Evolutionary conservation across 2,113 vertebrate genomes (phyloP).

Genomic region (Pituophis catenifer): DNA sequence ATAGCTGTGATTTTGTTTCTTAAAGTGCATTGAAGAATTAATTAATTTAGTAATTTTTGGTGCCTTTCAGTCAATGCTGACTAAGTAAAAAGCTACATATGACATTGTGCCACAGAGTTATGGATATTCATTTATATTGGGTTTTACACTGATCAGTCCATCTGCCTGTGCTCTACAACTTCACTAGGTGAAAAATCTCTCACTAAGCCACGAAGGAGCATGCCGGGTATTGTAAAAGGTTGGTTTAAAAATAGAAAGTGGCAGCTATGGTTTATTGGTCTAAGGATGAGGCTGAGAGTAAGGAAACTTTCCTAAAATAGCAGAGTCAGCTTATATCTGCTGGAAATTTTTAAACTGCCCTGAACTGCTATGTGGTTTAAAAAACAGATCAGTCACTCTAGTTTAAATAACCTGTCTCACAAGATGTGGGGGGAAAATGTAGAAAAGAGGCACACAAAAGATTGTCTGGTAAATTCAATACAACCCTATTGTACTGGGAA

Average conservation of each 20-base stretch:
- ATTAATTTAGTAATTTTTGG: not conserved
- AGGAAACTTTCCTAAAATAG: not conserved
- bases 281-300: constrained; percentile 24
- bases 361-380: not conserved
- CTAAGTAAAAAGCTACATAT: not conserved
- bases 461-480: not conserved
- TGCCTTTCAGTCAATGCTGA: not conserved
- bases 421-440: not conserved
- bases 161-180: not conserved
- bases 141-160: not conserved
- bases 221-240: not conserved
- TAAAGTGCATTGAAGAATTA: not conserved
- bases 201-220: not conserved
- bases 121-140: not conserved
- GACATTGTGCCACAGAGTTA: not conserved
- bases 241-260: not conserved
- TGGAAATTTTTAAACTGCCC: not conserved
- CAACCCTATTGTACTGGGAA: not conserved
- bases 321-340: not conserved
- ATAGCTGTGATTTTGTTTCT: not conserved
- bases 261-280: not conserved
- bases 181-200: not conserved
- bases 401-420: not conserved
- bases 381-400: not conserved
- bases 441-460: not conserved